These are phyloP conservation scores for Pseudomyrmex concolor DNA, from an alignment of 1,140 invertebrate genomes.

Conservation along the genomic window DNA sequence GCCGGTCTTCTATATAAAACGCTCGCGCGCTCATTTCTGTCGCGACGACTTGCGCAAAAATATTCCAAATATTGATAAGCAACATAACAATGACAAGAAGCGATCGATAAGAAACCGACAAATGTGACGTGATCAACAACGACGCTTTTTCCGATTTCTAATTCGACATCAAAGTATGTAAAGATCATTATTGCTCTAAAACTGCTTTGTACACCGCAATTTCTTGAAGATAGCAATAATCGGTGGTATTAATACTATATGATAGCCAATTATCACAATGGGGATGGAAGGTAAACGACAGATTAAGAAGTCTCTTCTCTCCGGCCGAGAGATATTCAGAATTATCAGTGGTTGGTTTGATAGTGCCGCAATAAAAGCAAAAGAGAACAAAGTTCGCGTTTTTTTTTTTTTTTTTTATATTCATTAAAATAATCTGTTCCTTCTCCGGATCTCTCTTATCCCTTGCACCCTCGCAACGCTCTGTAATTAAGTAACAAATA, in stretches of 20 bases:
- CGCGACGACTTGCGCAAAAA: neutral
- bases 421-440: slow-evolving; percentile 34
- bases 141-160: neutral
- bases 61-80: neutral
- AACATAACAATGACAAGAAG: slow-evolving; percentile 6
- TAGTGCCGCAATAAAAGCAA: neutral
- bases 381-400: neutral
- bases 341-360: slow-evolving; percentile 44
- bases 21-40: neutral
- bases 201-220: neutral
- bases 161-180: neutral
- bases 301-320: slow-evolving; percentile 57
- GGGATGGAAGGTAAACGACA: slow-evolving; percentile 36
- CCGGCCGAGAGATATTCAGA: slow-evolving; percentile 24
- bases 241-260: neutral
- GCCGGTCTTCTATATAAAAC: too few relatives aligned
- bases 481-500: slow-evolving; percentile 67
- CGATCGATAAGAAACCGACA: neutral
- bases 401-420: neutral
- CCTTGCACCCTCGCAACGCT: neutral
- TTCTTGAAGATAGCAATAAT: slow-evolving; percentile 4
- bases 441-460: slow-evolving; percentile 46
- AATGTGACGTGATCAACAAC: too few relatives aligned
- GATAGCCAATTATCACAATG: slow-evolving; percentile 46
- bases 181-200: neutral